Evolutionary conservation across 2,113 vertebrate species (phyloP).

Genomic region (Parotia lawesii): DNA sequence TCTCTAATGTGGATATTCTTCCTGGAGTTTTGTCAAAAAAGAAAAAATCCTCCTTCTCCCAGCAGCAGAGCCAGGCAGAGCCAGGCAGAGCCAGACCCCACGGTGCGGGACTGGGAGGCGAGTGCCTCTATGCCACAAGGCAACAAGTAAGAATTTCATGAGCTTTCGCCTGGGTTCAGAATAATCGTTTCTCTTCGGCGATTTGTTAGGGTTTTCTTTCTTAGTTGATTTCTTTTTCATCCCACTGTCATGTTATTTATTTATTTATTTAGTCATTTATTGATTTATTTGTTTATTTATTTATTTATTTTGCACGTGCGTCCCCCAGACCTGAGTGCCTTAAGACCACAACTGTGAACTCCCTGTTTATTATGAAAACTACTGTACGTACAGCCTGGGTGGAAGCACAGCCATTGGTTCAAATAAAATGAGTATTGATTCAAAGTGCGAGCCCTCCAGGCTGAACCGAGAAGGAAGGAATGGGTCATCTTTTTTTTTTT

Average conservation of each 20-base stretch:
- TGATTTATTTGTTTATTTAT: neutral
- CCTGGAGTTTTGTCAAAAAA: slow-evolving; percentile 35
- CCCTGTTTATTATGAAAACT: slow-evolving; percentile 42
- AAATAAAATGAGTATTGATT: slow-evolving; percentile 64
- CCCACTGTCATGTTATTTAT: neutral
- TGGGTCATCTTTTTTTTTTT: neutral
- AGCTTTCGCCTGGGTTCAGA: neutral
- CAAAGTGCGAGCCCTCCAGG: slow-evolving; percentile 37
- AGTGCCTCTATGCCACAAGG: neutral
- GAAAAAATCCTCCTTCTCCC: neutral
- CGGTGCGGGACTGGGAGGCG: neutral
- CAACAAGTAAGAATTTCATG: slow-evolving; percentile 44
- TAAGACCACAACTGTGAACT: slow-evolving; percentile 51
- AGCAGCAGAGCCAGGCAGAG: neutral
- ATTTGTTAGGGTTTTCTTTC: neutral
- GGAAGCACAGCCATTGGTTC: slow-evolving; percentile 72
- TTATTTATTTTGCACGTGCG: slow-evolving; percentile 7
- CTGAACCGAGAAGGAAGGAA: slow-evolving; percentile 33
- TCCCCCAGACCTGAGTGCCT: neutral
- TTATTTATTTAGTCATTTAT: neutral
- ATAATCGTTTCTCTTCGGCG: neutral
- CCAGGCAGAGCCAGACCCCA: slow-evolving; percentile 3
- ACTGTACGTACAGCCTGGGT: slow-evolving; percentile 44
- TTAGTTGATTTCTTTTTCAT: neutral
- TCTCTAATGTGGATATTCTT: neutral